Evolutionary conservation across 2,888 invertebrate species (phyloP).

Genomic region (Octonoba sinensis): DNA sequence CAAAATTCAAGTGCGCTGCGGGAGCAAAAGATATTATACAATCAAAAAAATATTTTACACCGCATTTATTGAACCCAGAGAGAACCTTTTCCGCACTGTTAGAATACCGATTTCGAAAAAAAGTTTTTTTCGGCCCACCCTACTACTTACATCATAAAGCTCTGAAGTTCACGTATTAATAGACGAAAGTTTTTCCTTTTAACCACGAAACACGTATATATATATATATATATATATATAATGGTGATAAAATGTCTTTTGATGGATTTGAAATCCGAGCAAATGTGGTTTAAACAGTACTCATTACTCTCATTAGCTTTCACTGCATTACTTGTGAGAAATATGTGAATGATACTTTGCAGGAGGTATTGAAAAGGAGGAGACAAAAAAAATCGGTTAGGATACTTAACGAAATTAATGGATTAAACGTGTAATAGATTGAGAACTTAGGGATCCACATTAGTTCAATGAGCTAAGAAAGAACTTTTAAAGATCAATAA

Average conservation of each 20-base stretch:
- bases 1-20: too few species aligned
- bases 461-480: conserved; percentile 5
- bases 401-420: conserved; percentile 25
- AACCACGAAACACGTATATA: too few species aligned
- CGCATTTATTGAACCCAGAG: too few species aligned
- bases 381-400: conserved; percentile 9
- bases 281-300: not conserved
- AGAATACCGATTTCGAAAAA: too few species aligned
- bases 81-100: too few species aligned
- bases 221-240: too few species aligned
- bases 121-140: too few species aligned
- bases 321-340: conserved; percentile 14
- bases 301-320: conserved; percentile 37
- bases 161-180: too few species aligned
- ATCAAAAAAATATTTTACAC: too few species aligned
- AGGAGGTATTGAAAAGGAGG: not conserved
- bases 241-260: conserved; percentile 16
- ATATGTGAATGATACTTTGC: conserved; percentile 8
- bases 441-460: conserved; percentile 1
- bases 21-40: too few species aligned
- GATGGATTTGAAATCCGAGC: conserved; percentile 41
- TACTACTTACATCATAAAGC: too few species aligned
- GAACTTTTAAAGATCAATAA: conserved; percentile 4
- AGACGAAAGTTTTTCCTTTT: too few species aligned
- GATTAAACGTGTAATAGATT: conserved; percentile 10